Conservation (phyloP, 2,113 vertebrate genomes). For the Pogonocichla stellata region DNA sequence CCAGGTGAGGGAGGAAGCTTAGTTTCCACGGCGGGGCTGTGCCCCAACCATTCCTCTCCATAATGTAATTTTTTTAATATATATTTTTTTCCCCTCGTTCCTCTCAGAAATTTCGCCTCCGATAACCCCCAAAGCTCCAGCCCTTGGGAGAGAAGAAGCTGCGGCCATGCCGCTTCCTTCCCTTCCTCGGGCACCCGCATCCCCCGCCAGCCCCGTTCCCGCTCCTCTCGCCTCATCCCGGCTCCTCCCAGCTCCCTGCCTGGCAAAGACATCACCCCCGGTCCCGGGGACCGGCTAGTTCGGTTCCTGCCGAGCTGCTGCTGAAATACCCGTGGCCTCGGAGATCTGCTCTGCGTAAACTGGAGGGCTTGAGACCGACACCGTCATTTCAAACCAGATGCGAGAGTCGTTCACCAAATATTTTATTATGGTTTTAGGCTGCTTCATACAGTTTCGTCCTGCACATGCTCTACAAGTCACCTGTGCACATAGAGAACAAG, state of each 20-base stretch:
- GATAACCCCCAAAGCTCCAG: background rate
- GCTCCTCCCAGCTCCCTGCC: background rate
- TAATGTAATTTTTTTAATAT: fast-evolving
- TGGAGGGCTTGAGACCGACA: background rate
- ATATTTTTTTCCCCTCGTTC: fast-evolving
- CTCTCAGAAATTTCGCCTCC: background rate
- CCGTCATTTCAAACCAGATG: constrained; percentile 50
- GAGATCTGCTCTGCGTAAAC: background rate
- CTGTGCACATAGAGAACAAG: constrained; percentile 90
- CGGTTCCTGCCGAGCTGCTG: background rate
- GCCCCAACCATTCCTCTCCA: background rate
- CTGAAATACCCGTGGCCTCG: background rate
- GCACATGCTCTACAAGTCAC: constrained; percentile 86
- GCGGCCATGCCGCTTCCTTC: background rate
- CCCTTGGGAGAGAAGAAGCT: background rate
- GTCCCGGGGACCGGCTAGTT: background rate
- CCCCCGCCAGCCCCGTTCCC: background rate
- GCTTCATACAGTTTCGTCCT: constrained; percentile 81
- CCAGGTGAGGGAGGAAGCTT: background rate
- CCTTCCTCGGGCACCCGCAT: background rate
- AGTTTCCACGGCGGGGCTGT: background rate
- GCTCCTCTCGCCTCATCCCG: background rate
- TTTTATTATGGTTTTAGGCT: constrained; percentile 81
- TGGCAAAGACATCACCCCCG: background rate
- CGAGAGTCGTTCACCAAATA: constrained; percentile 80